Conservation (phyloP, 2,888 invertebrate species). For the Hypomecis punctinalis region DNA sequence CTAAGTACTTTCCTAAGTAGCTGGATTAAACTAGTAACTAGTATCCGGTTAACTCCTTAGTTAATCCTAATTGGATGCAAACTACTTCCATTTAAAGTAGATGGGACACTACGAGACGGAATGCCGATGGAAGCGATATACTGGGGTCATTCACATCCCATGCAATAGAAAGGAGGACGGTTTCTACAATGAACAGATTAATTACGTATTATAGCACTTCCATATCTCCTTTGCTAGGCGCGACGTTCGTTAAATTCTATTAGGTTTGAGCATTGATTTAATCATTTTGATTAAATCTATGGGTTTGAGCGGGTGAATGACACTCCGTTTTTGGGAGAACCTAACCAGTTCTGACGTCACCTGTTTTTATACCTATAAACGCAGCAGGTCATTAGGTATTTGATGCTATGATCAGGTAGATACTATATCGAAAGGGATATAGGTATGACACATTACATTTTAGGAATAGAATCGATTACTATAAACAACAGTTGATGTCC, state of each 20-base stretch:
- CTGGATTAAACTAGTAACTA: conserved; percentile 13
- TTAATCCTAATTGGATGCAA: conserved; percentile 47
- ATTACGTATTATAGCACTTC: conserved; percentile 9
- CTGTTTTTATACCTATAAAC: background rate
- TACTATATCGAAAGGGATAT: too few relatives aligned
- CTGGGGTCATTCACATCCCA: conserved; percentile 64
- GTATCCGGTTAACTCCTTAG: conserved; percentile 40
- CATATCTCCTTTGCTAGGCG: conserved; percentile 30
- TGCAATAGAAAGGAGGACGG: conserved; percentile 53
- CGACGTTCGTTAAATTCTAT: conserved; percentile 54
- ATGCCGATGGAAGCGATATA: conserved; percentile 70
- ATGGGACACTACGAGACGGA: conserved; percentile 52
- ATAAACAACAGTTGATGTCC: too few relatives aligned
- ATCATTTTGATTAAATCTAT: too few relatives aligned
- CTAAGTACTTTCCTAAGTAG: background rate
- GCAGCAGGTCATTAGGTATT: too few relatives aligned
- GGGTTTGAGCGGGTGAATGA: conserved; percentile 15
- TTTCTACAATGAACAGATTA: conserved; percentile 41
- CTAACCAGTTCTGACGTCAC: background rate
- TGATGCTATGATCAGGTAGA: too few relatives aligned
- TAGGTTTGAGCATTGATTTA: background rate
- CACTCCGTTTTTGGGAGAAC: conserved; percentile 26
- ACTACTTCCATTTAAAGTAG: conserved; percentile 51
- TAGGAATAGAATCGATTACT: too few relatives aligned
- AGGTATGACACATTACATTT: too few relatives aligned